These are phyloP conservation scores for Clostera curtula DNA, from an alignment of 2,888 invertebrate genomes.

Conservation along the genomic window DNA sequence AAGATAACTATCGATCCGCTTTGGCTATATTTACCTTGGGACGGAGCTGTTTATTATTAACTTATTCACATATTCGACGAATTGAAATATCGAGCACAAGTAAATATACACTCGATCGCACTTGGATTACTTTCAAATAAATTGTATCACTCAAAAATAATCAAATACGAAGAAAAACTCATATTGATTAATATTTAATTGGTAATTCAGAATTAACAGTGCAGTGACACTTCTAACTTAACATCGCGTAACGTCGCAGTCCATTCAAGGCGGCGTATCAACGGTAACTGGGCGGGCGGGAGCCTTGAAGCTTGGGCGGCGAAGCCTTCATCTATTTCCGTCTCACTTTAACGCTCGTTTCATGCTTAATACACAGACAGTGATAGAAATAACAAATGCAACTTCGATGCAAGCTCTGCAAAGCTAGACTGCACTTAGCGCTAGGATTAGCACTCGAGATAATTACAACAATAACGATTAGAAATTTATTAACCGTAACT, in stretches of 20 bases:
- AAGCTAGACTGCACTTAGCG: conserved; percentile 22
- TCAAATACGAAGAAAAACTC: no score
- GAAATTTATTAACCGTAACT: conserved; percentile 4
- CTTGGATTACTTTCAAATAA: no score
- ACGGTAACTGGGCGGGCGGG: conserved; percentile 69
- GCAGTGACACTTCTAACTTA: conserved; percentile 16
- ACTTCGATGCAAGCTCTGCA: conserved; percentile 41
- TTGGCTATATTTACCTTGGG: no score
- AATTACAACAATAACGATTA: conserved; percentile 22
- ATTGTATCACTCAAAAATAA: no score
- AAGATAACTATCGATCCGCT: no score
- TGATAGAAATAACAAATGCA: conserved; percentile 45
- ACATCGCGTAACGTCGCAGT: conserved; percentile 22
- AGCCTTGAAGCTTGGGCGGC: conserved; percentile 45
- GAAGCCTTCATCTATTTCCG: conserved; percentile 46
- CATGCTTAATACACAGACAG: conserved; percentile 25
- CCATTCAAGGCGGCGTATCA: conserved; percentile 45
- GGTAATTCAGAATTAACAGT: conserved; percentile 8
- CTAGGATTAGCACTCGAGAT: conserved; percentile 21
- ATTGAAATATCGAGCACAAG: no score
- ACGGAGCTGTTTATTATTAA: no score
- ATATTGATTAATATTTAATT: no score
- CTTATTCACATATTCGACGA: no score
- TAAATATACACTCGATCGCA: no score
- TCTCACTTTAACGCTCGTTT: conserved; percentile 40